Base-by-base conservation (phyloP, 1,140 invertebrate species). In the Lepidurus arcticus region DNA sequence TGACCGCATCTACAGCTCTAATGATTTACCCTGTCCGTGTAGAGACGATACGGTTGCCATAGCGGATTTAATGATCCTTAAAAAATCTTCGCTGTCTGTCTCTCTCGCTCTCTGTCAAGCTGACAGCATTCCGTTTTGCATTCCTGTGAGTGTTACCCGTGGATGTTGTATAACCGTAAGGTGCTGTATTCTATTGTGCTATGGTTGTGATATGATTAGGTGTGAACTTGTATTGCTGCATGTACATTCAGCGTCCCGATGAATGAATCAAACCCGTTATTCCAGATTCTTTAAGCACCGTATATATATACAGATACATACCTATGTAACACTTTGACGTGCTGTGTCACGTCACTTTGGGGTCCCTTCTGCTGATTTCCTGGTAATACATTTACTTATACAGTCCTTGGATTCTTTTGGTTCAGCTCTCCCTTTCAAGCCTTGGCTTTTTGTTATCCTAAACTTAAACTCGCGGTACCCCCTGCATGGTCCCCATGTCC, bases 331-430 rank as follows among this genome's bases (percentile, higher is more conserved):
- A 34, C 34, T 34, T 16, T 21, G 7, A 13, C 53, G 16, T 21
- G 6, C 53, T 16, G 16, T 21, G 6, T 21, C 45, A 10, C 45
- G 10, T 47, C 16, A 11, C 13, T 65, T 65, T 16, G 1, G 16
- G 16, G 6, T 7, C 53, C 53, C 21, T 7, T 65, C 21, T 65
- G 21, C 6, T 13, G 53, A 65, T n/a, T 65, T 65, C 53, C 53
- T 65, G 53, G 53, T 65, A 65, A 65, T 65, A 65, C 53, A 65
- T 21, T n/a, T n/a, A 65, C 16, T 65, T 65, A 65, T 65, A 65
- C 53, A 65, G 53, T 65, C 53, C 53, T 65, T 65, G 53, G 53
- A 65, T 21, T 65, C 7, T 21, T 21, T 65, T 65, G 24, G n/a
- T 65, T 65, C 53, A 7, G 53, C 21, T 65, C 34, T 34, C 34